Base-by-base conservation (phyloP, 2,113 vertebrate species). In the Balaeniceps rex region DNA sequence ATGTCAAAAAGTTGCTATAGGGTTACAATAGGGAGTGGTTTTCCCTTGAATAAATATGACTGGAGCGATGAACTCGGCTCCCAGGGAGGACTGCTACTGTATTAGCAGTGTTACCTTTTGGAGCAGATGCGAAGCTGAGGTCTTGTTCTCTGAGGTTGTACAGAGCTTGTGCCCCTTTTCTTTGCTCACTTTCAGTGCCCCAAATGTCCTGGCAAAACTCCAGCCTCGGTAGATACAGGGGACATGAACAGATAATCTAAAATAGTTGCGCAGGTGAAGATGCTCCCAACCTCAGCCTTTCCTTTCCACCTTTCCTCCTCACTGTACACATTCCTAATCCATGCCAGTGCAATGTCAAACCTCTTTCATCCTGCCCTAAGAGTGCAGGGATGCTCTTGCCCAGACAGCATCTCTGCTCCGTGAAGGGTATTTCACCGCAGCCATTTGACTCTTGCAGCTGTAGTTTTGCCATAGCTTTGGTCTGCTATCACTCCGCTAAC, bases 281-380 rank as follows among this genome's bases (percentile, higher is more conserved):
- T 61, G 17, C 4, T 76, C 18, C 58, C 38, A 55, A 12, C 10
- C 17, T 44, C 52, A 68, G 6, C 18, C 42, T 54, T 49, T 83
- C 25, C 26, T 75, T 83, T 51, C 57, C 52, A 76, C 33, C 9
- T 70, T 38, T 81, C 14, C 9, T 81, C 36, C 38, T 65, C 8
- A 7, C 33, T 0, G 0, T 24, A 26, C 19, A 3, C 40, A 23
- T 77, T 40, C 4, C 2, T 34, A 84, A 63, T 55, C n/a, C 36
- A 51, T 7, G 7, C 1, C 21, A 46, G 24, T 16, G n/a, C 14
- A 40, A 58, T 16, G 8, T 7, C 61, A 90, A 33, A 64, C 6
- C 11, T 72, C 23, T 83, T 63, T n/a, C 58, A 34, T 58, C 28
- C n/a, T 58, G 11, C 17, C 51, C 11, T 31, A 49, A 44, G 12